A percentile compares a stretch with the other conserved stretches of the same genome.
Evolutionary conservation across 2,888 invertebrate species (phyloP).

Genomic region (Eulithis testata): DNA sequence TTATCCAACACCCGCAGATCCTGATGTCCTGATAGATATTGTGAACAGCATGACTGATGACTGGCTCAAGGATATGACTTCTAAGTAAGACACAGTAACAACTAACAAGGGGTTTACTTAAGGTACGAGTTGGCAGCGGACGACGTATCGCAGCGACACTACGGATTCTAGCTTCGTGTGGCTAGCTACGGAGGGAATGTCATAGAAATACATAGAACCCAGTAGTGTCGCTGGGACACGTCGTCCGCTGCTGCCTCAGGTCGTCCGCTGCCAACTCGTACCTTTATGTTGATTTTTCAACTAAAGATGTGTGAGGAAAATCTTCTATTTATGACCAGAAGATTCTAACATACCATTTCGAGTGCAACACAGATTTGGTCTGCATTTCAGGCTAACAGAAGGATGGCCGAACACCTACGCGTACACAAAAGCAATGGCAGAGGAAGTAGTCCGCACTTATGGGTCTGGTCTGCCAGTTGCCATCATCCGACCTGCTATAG

Average conservation of each 20-base stretch:
- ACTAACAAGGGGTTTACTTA: too few relatives aligned
- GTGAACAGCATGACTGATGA: constrained; percentile 37
- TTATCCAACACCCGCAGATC: constrained; percentile 43
- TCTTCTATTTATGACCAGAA: too few relatives aligned
- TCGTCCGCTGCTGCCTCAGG: too few relatives aligned
- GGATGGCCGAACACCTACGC: constrained; percentile 90
- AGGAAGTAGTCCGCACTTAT: constrained; percentile 84
- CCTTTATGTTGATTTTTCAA: too few relatives aligned
- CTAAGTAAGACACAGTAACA: constrained; percentile 28
- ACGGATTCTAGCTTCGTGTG: too few relatives aligned
- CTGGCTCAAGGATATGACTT: constrained; percentile 35
- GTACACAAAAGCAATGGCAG: constrained; percentile 89
- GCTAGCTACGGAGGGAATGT: too few relatives aligned
- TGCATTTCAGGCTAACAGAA: constrained; percentile 67
- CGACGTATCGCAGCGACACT: too few relatives aligned
- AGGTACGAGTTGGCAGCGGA: too few relatives aligned
- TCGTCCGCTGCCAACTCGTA: too few relatives aligned
- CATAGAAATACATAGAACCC: too few relatives aligned
- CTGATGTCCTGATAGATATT: constrained; percentile 44
- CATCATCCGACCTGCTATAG: constrained; percentile 90
- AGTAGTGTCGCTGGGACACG: too few relatives aligned
- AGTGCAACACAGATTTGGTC: neutral
- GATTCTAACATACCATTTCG: neutral
- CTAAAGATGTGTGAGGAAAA: too few relatives aligned
- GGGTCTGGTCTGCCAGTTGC: constrained; percentile 85